These are phyloP conservation scores for Lepisosteus osseus DNA, from an alignment of 2,113 vertebrate species.

Conservation along the genomic window DNA sequence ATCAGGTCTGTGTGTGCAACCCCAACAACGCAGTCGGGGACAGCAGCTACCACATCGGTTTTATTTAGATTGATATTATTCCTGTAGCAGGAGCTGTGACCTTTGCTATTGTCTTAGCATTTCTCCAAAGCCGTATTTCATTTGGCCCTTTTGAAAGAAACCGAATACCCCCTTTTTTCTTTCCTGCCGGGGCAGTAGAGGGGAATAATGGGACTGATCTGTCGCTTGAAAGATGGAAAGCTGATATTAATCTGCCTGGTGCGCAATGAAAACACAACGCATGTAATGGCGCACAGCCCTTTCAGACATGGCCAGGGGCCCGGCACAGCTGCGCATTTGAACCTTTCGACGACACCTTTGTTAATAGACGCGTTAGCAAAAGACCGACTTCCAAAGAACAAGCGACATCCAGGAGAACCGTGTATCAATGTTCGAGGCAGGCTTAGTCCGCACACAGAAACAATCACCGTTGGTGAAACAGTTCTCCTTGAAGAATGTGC, in stretches of 20 bases:
- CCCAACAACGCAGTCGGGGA: constrained; percentile 65
- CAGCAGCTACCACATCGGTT: constrained; percentile 60
- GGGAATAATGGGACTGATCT: constrained; percentile 57
- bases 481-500: no score
- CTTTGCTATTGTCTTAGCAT: constrained; percentile 51
- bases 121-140: constrained; percentile 58
- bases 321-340: constrained; percentile 52
- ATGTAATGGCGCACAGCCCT: constrained; percentile 49
- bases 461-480: no score
- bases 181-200: constrained; percentile 36
- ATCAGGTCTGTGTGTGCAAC: constrained; percentile 45
- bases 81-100: constrained; percentile 61
- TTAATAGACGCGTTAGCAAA: constrained; percentile 49
- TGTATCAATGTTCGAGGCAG: no score
- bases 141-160: constrained; percentile 45
- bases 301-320: constrained; percentile 50
- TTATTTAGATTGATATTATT: constrained; percentile 72
- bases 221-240: constrained; percentile 65
- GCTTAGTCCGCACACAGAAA: no score
- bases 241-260: constrained; percentile 67
- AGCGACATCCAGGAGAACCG: no score
- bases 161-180: constrained; percentile 45
- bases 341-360: constrained; percentile 41
- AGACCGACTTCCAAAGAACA: constrained; percentile 42
- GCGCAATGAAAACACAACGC: constrained; percentile 57